phyloP scores from a whole-genome alignment of 92 coral and sea anemone genomes.

The Umimayanthus kanabou region DNA sequence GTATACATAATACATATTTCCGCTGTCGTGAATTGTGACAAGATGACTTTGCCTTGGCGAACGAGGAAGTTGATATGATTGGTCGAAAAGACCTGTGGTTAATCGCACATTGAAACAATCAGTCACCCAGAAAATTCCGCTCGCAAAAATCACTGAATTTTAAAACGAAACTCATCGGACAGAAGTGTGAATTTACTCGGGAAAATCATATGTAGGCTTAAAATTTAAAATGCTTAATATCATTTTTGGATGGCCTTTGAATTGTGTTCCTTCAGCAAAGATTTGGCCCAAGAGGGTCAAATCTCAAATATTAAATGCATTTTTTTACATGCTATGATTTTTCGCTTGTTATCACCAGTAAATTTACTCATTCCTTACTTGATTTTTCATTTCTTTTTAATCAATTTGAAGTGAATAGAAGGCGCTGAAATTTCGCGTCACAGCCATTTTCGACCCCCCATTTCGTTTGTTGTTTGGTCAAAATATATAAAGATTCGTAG shows the following conservation, averaged over 20 bases:
- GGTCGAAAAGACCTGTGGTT: conserved; percentile 2
- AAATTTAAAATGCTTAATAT: background rate
- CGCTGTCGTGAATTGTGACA: conserved; percentile 21
- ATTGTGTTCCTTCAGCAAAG: background rate
- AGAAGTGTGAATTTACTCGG: conserved; percentile 6
- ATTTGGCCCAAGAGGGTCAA: background rate
- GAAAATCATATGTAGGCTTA: background rate
- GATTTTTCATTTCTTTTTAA: background rate
- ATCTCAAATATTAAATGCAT: background rate
- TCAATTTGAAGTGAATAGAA: background rate
- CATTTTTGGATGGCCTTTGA: background rate
- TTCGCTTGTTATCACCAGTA: background rate
- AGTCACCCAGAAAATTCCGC: background rate
- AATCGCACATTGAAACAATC: conserved; percentile 12
- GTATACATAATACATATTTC: conserved; percentile 9
- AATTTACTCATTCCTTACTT: no score
- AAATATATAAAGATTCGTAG: background rate
- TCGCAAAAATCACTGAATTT: conserved; percentile 33
- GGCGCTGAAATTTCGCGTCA: background rate
- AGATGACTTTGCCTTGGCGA: conserved; percentile 2
- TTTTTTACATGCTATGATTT: no score
- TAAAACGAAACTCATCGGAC: background rate
- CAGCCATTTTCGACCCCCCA: background rate
- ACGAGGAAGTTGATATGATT: conserved; percentile 38
- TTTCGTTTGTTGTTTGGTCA: background rate